Evolutionary conservation across 1,140 invertebrate species (phyloP).

Genomic region (Stegodyphus mimosarum): DNA sequence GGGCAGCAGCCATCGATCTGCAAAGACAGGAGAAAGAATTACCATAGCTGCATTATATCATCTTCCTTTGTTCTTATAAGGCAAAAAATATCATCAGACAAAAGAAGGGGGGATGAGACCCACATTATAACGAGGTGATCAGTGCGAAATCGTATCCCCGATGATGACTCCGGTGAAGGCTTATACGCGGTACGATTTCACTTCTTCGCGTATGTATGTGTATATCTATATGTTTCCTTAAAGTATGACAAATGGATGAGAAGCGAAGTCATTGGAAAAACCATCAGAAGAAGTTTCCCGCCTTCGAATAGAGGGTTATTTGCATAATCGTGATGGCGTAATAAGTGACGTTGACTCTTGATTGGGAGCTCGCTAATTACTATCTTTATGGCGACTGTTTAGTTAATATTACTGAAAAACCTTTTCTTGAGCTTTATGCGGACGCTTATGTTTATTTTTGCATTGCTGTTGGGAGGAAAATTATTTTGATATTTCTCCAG

Average conservation of each 20-base stretch:
- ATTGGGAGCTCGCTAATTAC: too few relatives aligned
- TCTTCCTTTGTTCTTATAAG: slow-evolving; percentile 54
- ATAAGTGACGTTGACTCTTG: background rate
- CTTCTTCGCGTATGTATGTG: slow-evolving; percentile 6
- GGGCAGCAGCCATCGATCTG: slow-evolving; percentile 35
- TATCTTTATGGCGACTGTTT: too few relatives aligned
- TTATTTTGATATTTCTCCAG: too few relatives aligned
- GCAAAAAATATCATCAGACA: slow-evolving; percentile 42
- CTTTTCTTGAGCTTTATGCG: too few relatives aligned
- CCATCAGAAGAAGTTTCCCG: background rate
- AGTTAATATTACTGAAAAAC: too few relatives aligned
- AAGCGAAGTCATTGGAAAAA: slow-evolving; percentile 38
- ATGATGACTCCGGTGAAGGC: slow-evolving; percentile 39
- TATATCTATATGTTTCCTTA: slow-evolving; percentile 48
- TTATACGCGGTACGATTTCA: slow-evolving; percentile 35
- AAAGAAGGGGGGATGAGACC: background rate
- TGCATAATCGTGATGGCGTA: slow-evolving; percentile 38
- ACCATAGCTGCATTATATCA: slow-evolving; percentile 55
- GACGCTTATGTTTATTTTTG: too few relatives aligned
- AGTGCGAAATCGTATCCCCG: slow-evolving; percentile 38
- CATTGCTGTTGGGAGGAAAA: too few relatives aligned
- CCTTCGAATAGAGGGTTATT: slow-evolving; percentile 14
- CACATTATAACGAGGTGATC: slow-evolving; percentile 56
- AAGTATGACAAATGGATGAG: slow-evolving; percentile 52
- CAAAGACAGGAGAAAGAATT: slow-evolving; percentile 34